Evolutionary conservation across 2,888 invertebrate genomes (phyloP).

Genomic region (Gastrophysa polygoni): DNA sequence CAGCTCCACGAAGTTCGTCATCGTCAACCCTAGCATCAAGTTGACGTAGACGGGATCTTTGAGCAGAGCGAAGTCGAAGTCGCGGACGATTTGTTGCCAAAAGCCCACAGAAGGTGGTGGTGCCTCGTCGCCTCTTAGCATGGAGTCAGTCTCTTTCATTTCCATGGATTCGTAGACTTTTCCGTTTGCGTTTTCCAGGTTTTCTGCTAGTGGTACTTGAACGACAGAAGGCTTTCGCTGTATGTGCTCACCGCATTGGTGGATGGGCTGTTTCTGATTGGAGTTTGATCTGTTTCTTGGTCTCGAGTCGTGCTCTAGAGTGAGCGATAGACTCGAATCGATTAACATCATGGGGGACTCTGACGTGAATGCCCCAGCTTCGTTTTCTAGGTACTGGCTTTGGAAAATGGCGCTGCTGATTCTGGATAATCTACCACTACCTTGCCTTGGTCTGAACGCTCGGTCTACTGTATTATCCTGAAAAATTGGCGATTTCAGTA

Average conservation of each 20-base stretch:
- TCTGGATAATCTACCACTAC: slow-evolving; percentile 4
- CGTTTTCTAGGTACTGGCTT: slow-evolving; percentile 7
- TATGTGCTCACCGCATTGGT: background rate
- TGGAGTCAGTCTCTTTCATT: background rate
- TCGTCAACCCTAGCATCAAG: slow-evolving; percentile 73
- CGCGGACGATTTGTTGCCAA: slow-evolving; percentile 65
- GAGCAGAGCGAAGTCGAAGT: slow-evolving; percentile 74
- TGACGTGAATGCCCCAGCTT: slow-evolving; percentile 8
- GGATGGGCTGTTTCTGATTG: background rate
- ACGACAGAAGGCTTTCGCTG: background rate
- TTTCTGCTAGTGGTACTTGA: background rate
- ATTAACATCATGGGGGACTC: slow-evolving; percentile 12
- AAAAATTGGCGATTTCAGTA: background rate
- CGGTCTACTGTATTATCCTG: slow-evolving; percentile 3
- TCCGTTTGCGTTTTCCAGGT: background rate
- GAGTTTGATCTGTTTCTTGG: background rate
- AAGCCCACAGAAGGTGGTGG: slow-evolving; percentile 48
- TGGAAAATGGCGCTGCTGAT: slow-evolving; percentile 8
- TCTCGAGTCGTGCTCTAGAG: background rate
- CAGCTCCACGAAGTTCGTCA: slow-evolving; percentile 73
- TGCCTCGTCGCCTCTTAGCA: background rate
- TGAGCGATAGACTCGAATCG: background rate
- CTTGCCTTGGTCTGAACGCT: too few relatives aligned
- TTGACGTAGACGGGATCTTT: slow-evolving; percentile 73
- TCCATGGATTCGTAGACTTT: too few relatives aligned